Conservation (phyloP, 2,797 vertebrate species). For the Babyrousa celebensis region DNA sequence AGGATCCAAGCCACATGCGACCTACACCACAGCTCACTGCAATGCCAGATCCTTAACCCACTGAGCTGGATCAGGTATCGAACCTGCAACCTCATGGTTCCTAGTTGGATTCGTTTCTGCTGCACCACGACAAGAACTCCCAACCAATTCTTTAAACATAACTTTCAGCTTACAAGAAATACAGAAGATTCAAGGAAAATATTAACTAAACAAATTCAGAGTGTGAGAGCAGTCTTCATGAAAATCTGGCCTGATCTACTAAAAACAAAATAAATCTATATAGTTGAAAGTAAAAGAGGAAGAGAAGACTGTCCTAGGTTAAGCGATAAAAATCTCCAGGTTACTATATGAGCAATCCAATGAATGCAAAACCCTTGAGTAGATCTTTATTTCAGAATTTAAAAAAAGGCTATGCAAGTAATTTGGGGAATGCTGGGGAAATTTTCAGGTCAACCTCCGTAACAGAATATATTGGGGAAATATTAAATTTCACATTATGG, state of each 20-base stretch:
- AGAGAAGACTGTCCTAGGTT: not conserved
- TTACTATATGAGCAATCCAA: not conserved
- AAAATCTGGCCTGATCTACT: not conserved
- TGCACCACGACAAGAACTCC: no score
- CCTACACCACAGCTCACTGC: no score
- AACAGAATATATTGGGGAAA: not conserved
- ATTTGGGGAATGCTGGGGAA: not conserved
- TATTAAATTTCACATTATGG: not conserved
- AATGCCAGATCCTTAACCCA: no score
- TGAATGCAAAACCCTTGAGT: not conserved
- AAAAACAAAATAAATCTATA: not conserved
- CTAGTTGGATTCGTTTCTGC: no score
- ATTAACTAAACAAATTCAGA: conserved; percentile 9
- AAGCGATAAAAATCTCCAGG: not conserved
- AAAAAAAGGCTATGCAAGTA: not conserved
- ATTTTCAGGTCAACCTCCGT: not conserved
- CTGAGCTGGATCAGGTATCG: no score
- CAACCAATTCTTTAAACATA: not conserved
- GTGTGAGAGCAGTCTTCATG: not conserved
- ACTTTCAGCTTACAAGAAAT: conserved; percentile 7
- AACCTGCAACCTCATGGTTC: no score
- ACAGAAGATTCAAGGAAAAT: not conserved
- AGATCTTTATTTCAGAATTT: not conserved
- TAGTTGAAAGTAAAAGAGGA: not conserved
- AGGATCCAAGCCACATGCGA: no score